A percentile compares a stretch with the other conserved stretches of the same genome.
These are phyloP conservation scores for Hemicrepidius hirtus DNA, from an alignment of 2,888 invertebrate species.

Conservation along the genomic window DNA sequence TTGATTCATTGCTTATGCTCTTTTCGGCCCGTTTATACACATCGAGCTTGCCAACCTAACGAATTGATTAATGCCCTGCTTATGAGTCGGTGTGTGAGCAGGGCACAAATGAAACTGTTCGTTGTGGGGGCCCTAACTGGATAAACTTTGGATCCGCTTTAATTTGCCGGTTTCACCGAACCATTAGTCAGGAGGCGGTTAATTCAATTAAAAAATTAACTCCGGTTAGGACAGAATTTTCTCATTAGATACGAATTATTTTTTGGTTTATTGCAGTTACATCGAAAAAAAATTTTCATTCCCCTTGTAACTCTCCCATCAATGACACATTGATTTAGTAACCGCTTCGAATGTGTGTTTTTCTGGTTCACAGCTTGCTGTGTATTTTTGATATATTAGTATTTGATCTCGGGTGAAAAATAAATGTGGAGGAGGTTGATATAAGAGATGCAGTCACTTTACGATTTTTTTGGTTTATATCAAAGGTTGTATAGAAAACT, in stretches of 20 bases:
- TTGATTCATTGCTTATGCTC: constrained; percentile 51
- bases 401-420: constrained; percentile 23
- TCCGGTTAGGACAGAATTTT: background rate
- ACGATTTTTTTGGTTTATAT: no score
- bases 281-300: no score
- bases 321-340: constrained; percentile 23
- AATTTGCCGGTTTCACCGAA: constrained; percentile 20
- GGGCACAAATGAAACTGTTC: constrained; percentile 1
- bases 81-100: constrained; percentile 13
- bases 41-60: constrained; percentile 36
- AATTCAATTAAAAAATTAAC: constrained; percentile 32
- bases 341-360: constrained; percentile 22
- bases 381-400: constrained; percentile 29
- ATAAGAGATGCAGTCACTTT: background rate
- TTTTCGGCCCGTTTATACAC: constrained; percentile 39
- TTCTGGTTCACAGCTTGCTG: constrained; percentile 9
- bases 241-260: constrained; percentile 8
- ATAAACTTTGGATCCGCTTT: constrained; percentile 22
- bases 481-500: no score
- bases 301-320: background rate
- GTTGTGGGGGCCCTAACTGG: constrained; percentile 4
- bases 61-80: constrained; percentile 43
- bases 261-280: background rate
- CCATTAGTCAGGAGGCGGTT: constrained; percentile 10
- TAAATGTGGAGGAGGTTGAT: background rate